These are phyloP conservation scores for Oligia fasciuncula DNA, from an alignment of 2,888 invertebrate genomes.

Conservation along the genomic window DNA sequence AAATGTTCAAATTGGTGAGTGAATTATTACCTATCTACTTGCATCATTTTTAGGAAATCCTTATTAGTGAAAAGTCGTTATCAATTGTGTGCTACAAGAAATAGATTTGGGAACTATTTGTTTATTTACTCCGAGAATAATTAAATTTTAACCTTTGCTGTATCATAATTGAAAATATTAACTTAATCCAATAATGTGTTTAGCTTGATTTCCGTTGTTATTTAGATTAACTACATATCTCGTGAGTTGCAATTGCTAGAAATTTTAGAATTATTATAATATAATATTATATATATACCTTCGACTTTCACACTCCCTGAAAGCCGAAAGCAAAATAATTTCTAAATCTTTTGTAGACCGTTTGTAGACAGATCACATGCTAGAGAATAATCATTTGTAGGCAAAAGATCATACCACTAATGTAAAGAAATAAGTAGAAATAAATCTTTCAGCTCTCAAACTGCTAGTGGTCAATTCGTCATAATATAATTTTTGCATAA, in stretches of 20 bases:
- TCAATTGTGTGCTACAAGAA: not conserved
- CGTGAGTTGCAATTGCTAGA: too few species aligned
- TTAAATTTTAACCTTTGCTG: not conserved
- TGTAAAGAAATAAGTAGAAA: not conserved
- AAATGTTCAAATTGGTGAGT: conserved; percentile 88
- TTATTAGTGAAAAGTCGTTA: not conserved
- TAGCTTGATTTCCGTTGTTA: not conserved
- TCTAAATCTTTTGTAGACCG: too few species aligned
- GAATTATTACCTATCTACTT: conserved; percentile 32
- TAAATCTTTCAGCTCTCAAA: not conserved
- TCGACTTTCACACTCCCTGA: not conserved
- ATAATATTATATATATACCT: not conserved
- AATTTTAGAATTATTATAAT: not conserved
- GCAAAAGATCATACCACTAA: not conserved
- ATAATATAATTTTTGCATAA: conserved; percentile 10
- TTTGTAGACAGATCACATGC: too few species aligned
- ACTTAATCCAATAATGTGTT: not conserved
- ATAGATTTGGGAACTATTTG: not conserved
- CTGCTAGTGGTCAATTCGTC: not conserved
- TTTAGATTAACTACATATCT: not conserved
- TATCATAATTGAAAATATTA: not conserved
- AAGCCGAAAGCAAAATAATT: not conserved
- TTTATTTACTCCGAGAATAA: not conserved
- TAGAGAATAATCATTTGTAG: too few species aligned
- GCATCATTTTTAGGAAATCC: not conserved